phyloP scores from a whole-genome alignment of 2,113 vertebrate species.

The Pyxicephalus adspersus region DNA sequence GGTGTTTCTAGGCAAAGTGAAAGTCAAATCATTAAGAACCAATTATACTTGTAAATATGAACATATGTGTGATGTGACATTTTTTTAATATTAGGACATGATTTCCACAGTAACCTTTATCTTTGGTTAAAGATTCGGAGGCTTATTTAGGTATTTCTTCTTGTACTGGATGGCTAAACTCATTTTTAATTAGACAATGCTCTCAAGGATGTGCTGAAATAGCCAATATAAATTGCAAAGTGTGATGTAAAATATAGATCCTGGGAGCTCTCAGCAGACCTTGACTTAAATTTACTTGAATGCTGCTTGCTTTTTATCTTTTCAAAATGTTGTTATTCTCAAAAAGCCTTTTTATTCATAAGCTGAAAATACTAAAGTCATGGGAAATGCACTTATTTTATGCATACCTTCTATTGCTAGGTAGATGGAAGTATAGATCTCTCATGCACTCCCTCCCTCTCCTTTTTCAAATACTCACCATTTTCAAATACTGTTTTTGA shows the following conservation, averaged over 20 bases:
- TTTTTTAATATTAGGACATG: not conserved
- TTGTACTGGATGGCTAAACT: not conserved
- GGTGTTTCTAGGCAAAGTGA: not conserved
- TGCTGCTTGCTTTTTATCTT: not conserved
- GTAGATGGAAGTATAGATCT: too few species aligned
- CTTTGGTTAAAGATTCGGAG: not conserved
- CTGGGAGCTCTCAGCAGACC: constrained; percentile 3
- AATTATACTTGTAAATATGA: not conserved
- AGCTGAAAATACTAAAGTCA: too few species aligned
- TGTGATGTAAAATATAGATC: constrained; percentile 4
- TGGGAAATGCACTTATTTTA: too few species aligned
- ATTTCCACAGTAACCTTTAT: not conserved
- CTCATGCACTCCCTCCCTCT: too few species aligned
- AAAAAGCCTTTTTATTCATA: too few species aligned
- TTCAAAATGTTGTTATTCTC: not conserved
- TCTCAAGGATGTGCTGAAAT: constrained; percentile 12
- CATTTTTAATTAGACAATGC: not conserved
- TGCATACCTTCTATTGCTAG: too few species aligned
- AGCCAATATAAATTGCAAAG: not conserved
- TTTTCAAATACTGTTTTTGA: too few species aligned
- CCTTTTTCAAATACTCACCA: too few species aligned
- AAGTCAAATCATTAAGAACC: too few species aligned
- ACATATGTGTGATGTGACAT: too few species aligned
- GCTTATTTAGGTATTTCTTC: not conserved
- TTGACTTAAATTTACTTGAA: constrained; percentile 10